A percentile compares a stretch with the other conserved stretches of the same genome.
phyloP scores from a whole-genome alignment of 2,113 vertebrate species.

The Anoura caudifer region DNA sequence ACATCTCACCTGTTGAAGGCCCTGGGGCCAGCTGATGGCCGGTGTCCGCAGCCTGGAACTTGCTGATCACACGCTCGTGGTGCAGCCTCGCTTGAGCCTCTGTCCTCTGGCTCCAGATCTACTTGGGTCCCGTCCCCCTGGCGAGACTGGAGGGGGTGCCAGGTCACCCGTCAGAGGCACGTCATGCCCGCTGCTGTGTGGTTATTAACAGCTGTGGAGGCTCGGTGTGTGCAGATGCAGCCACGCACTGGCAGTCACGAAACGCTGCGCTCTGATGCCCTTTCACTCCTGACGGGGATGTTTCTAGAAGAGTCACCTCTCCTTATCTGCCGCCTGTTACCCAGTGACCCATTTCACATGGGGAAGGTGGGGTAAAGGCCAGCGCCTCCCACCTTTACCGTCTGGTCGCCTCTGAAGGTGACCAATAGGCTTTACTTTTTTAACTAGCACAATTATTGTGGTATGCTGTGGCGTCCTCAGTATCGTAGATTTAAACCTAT shows the following conservation, averaged over 20 bases:
- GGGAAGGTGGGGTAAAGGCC: not conserved
- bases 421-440: not conserved
- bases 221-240: not conserved
- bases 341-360: accelerated
- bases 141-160: not conserved
- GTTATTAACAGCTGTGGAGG: not conserved
- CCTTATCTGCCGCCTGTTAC: too few relatives aligned
- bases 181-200: not conserved
- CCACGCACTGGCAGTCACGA: too few relatives aligned
- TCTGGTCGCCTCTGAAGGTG: not conserved
- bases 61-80: not conserved
- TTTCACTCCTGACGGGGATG: not conserved
- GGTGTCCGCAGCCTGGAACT: not conserved
- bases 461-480: not conserved
- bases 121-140: not conserved
- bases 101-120: not conserved
- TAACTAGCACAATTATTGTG: not conserved
- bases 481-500: not conserved
- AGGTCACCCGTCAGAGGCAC: not conserved
- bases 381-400: not conserved
- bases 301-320: not conserved
- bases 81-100: not conserved
- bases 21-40: not conserved
- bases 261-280: accelerated
- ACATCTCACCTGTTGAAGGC: not conserved